Percentiles rank a stretch among this genome's conserved stretches.
phyloP scores from a whole-genome alignment of 2,797 vertebrate species.

The Artibeus lituratus region DNA sequence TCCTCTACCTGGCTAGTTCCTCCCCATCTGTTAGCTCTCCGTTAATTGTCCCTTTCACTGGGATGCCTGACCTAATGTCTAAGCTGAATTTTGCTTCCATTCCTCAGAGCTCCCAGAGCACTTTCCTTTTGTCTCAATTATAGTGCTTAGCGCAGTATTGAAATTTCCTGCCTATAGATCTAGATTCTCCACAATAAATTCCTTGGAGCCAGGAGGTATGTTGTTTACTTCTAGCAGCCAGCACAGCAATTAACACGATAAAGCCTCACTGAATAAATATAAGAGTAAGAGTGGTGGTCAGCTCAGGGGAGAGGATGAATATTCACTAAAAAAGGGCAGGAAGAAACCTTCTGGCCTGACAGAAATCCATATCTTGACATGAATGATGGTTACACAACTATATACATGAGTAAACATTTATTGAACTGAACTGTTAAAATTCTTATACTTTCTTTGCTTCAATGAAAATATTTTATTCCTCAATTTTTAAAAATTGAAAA shows the following conservation, averaged over 20 bases:
- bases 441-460: neutral
- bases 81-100: neutral
- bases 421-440: neutral
- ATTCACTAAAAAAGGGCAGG: neutral
- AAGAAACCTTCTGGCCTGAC: neutral
- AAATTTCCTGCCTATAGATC: neutral
- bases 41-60: neutral
- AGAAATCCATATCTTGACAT: neutral
- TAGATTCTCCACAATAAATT: neutral
- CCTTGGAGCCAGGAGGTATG: neutral
- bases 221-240: neutral
- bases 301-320: neutral
- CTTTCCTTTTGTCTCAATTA: neutral
- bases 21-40: neutral
- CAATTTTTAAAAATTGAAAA: neutral
- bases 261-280: neutral
- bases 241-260: neutral
- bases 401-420: neutral
- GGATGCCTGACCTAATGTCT: neutral
- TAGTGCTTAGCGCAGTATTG: neutral
- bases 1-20: neutral
- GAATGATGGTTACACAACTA: neutral
- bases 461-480: neutral
- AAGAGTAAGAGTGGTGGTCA: neutral
- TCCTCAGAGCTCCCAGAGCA: neutral